phyloP scores from a whole-genome alignment of 2,113 vertebrate genomes.

The Chlamydotis undulata region DNA sequence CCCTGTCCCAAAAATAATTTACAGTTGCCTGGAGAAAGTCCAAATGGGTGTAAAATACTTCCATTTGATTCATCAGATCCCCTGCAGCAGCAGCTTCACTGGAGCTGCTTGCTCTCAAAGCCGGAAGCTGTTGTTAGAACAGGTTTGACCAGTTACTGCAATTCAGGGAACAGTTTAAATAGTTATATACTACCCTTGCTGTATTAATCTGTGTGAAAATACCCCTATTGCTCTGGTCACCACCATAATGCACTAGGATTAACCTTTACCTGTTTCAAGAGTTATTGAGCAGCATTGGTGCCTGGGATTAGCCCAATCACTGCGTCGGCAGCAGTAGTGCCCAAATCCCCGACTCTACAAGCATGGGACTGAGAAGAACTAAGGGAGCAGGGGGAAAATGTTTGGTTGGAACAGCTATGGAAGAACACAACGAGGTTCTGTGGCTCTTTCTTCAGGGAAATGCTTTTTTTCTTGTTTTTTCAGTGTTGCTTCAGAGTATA shows the following conservation, averaged over 20 bases:
- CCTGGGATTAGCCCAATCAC: background rate
- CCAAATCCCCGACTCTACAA: background rate
- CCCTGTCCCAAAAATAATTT: background rate
- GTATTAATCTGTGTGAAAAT: constrained; percentile 35
- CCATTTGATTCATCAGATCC: background rate
- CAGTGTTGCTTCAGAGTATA: background rate
- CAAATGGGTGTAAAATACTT: background rate
- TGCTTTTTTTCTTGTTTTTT: background rate
- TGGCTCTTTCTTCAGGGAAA: background rate
- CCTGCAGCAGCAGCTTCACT: background rate
- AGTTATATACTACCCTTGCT: background rate
- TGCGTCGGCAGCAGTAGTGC: background rate
- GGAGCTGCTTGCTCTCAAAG: background rate
- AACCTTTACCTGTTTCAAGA: background rate
- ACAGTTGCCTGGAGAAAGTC: background rate
- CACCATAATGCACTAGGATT: background rate
- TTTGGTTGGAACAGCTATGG: background rate
- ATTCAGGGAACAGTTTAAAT: constrained; percentile 21
- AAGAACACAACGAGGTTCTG: background rate
- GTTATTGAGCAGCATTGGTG: background rate
- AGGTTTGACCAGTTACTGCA: constrained; percentile 40
- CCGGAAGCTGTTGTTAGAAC: background rate
- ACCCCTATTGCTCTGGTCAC: background rate
- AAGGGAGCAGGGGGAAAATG: background rate
- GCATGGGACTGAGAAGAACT: background rate